These are phyloP conservation scores for Etia nguti DNA, from an alignment of 2,113 vertebrate genomes.

Conservation along the genomic window DNA sequence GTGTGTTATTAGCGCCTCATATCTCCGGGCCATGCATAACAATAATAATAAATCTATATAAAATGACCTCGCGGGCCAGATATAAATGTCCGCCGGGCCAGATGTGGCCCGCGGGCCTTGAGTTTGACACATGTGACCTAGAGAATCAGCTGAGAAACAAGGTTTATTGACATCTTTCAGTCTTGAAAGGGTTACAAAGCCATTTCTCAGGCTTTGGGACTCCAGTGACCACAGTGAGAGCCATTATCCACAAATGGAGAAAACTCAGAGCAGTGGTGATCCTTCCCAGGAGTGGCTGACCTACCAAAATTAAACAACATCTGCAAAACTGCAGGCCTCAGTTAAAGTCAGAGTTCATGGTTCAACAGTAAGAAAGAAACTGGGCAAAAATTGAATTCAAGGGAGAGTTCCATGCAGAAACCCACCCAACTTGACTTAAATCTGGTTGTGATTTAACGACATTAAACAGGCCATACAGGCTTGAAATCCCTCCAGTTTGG, in stretches of 20 bases:
- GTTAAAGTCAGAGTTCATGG: not conserved
- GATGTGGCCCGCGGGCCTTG: too few species aligned
- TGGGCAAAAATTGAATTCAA: not conserved
- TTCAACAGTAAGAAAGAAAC: not conserved
- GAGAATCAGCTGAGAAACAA: not conserved
- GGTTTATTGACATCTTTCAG: not conserved
- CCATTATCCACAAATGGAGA: not conserved
- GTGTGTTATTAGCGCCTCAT: too few species aligned
- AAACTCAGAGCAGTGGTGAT: not conserved
- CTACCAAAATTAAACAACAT: not conserved
- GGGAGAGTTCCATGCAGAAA: not conserved
- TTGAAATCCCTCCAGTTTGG: not conserved
- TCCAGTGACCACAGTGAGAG: not conserved
- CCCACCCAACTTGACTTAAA: not conserved
- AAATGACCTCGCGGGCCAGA: too few species aligned
- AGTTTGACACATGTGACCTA: too few species aligned
- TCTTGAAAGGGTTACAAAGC: not conserved
- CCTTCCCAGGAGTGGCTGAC: not conserved
- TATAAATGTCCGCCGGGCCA: too few species aligned
- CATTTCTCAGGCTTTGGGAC: not conserved
- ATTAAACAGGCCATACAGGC: not conserved
- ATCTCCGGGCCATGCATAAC: too few species aligned
- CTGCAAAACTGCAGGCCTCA: not conserved
- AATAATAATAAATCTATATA: too few species aligned
- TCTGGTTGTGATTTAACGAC: not conserved